Percentiles rank a stretch among this genome's conserved stretches.
phyloP scores from a whole-genome alignment of 92 coral and sea anemone species.

The Pocillopora meandrina region DNA sequence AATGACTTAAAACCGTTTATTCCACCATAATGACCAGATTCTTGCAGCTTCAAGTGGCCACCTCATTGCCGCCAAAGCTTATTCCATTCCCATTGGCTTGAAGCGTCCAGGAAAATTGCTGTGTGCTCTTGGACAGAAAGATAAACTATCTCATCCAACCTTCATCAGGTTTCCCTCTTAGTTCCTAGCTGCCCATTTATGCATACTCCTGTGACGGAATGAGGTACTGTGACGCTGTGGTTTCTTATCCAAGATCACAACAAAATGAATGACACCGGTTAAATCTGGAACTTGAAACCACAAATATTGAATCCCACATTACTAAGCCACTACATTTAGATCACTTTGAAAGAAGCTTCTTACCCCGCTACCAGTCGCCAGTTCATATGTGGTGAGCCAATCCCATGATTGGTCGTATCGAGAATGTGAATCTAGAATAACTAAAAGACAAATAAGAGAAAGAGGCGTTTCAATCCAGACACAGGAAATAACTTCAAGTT shows the following conservation, averaged over 20 bases:
- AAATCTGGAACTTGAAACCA: no score
- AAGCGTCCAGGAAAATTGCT: no score
- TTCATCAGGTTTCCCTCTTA: neutral
- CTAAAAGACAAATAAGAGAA: neutral
- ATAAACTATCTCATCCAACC: no score
- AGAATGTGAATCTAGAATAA: constrained; percentile 26
- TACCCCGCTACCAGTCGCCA: constrained; percentile 61
- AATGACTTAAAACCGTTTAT: neutral
- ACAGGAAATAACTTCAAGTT: neutral
- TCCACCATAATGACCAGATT: no score
- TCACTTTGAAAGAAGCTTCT: neutral
- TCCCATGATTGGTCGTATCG: constrained; percentile 51
- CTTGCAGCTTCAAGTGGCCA: neutral
- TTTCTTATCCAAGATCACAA: no score
- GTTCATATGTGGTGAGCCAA: constrained; percentile 54
- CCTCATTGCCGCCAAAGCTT: no score
- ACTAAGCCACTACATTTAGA: neutral
- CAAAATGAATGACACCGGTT: no score
- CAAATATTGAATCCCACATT: no score
- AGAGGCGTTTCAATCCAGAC: neutral
- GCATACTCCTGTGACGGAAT: no score
- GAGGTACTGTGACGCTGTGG: no score
- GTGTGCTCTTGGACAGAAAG: no score
- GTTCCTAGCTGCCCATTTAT: neutral
- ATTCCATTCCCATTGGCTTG: no score